Base-by-base conservation (phyloP, 2,113 vertebrate genomes). In the Lynx canadensis region DNA sequence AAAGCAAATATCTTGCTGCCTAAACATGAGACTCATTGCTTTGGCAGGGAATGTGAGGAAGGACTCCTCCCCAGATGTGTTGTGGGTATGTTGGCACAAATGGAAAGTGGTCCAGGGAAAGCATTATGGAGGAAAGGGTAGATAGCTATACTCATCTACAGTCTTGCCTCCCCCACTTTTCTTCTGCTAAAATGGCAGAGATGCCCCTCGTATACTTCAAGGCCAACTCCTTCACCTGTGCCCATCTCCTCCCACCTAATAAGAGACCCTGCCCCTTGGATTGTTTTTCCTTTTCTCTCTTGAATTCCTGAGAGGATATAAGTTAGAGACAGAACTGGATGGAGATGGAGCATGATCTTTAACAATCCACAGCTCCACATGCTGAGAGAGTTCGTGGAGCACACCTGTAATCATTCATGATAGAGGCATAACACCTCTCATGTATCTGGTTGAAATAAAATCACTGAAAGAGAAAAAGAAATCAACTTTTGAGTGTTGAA, bases 401-500 rank as follows among this genome's bases (percentile, higher is more conserved):
- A 78, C 23, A 63, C 27, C 36, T 60, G 48, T 5, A 73, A 29
- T 87, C 29, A 14, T 76, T 5, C 0, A 25, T 31, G 60, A 63
- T 45, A 38, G 27, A 96, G 21, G 7, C 29, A 57, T 82, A 63
- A 65, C 25, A 5, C 48, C 86, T 68, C 66, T 82, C 50, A 5
- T 50, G 45, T 81, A 11, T 65, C 74, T 89, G 65, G 41, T 41
- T 96, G 48, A 93, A 91, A 97, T 38, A 89, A 91, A 91, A 84
- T 86, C 93, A 74, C 13, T 78, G 41, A 89, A 74, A 74, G 27
- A 82, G 71, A 86, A 88, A 95, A 94, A n/a, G 21, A 85, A 82
- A 73, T 82, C 4, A 10, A 19, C 63, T 79, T 91, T 78, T 81
- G 36, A 90, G 12, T 74, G 38, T 33, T 90, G 65, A 89, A 48